Evolutionary conservation across 30 jellyfish, hydroid and myxozoan species (phyloP), one percentile per base, ranked within the genome.

Genomic region (Clytia hemisphaerica): DNA sequence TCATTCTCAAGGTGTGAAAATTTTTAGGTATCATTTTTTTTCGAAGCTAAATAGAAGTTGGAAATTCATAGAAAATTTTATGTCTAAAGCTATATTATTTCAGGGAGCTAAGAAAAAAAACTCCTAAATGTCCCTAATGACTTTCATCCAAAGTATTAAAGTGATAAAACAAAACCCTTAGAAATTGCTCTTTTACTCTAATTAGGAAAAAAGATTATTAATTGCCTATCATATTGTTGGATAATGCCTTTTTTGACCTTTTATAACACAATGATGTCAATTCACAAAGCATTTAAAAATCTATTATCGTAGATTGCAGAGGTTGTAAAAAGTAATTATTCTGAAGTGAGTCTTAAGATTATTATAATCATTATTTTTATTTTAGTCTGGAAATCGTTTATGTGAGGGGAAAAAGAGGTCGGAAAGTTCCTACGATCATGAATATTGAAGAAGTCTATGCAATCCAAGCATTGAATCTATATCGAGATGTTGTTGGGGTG

Each of bases 351-450:
- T 7, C 10, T 25, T 25, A 29, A 12, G 44, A 25, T 10, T 25
- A 58, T 25, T 47, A 4, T 10, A 4, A 22, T 45, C 72, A 16
- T 31, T 15, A 6, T 69, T 28, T 27, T 15, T 24, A 36, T 69
- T 69, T 69, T 72, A 72, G 84, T n/a, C 53, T 72, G 76, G 75
- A 72, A 26, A 32, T 53, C 37, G 73, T 72, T 9, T 58, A 54
- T 50, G 67, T 72, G 15, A 25, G 33, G 30, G 84, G 84, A 25
- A 72, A 72, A 46, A 36, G 84, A 58, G 84, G 84, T 27, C 26
- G 72, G 5, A 51, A 72, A 40, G 73, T 58, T 26, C 84, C 84
- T n/a, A 58, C 58, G 6, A 35, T 72, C 32, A 25, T 72, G 44
- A 44, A 37, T 19, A 58, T 36, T 27, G 73, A 57, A 5, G 72